Conservation (phyloP, 2,797 vertebrate species). For the Sus cebifrons region DNA sequence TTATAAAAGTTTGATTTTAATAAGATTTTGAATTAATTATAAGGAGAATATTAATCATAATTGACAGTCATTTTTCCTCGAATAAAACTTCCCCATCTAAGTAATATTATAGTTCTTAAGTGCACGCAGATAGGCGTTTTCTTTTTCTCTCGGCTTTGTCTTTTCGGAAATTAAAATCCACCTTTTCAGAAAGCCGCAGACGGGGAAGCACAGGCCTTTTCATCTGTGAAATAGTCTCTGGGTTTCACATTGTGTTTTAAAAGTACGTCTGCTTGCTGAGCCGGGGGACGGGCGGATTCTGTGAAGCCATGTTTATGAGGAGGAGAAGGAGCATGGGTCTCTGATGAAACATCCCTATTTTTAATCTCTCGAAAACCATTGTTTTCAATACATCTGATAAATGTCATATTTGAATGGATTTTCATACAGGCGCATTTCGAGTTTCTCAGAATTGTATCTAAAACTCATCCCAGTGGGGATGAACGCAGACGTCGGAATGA, state of each 20-base stretch:
- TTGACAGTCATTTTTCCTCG: constrained; percentile 84
- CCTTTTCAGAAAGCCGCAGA: background rate
- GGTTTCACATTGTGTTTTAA: constrained; percentile 56
- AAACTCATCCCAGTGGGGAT: constrained; percentile 76
- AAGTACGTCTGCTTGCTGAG: constrained; percentile 68
- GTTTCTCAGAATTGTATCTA: constrained; percentile 80
- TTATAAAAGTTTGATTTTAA: constrained; percentile 91
- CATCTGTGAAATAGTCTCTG: constrained; percentile 73
- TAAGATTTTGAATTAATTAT: constrained; percentile 92
- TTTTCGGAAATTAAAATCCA: constrained; percentile 82
- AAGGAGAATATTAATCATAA: constrained; percentile 89
- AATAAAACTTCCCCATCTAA: constrained; percentile 78
- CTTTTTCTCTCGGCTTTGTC: constrained; percentile 67
- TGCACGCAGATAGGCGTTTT: constrained; percentile 58
- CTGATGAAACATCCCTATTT: constrained; percentile 14
- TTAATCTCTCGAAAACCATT: constrained; percentile 65
- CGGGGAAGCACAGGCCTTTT: constrained; percentile 24
- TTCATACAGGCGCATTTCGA: constrained; percentile 83
- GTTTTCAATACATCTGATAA: constrained; percentile 86
- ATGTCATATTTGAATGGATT: constrained; percentile 84
- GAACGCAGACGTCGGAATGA: constrained; percentile 73
- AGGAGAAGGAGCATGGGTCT: background rate
- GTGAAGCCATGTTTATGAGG: constrained; percentile 59
- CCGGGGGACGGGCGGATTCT: constrained; percentile 64
- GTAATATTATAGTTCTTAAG: constrained; percentile 77